Base-by-base conservation (phyloP, 2,888 invertebrate genomes). In the Tribolium freemani region DNA sequence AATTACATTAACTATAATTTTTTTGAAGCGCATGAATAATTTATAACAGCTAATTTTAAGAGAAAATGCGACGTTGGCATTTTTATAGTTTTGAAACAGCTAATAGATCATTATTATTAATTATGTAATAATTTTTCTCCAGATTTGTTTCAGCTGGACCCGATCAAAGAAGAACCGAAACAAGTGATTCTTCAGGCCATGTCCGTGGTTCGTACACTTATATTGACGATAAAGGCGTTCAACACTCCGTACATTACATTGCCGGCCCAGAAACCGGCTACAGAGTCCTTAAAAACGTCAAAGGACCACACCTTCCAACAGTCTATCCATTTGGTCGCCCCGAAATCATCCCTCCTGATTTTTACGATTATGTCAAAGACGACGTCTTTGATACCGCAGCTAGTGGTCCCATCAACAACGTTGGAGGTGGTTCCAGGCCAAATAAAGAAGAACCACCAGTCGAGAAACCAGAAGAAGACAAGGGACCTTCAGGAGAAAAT, bases 201-300 rank as follows among this genome's bases (percentile, higher is more conserved):
- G 93, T 93, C 1, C 87, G 93, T 76, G 94, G 94, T 31, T 93
- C 93, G 0, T 94, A 93, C 87, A 93, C 93, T 0, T 94, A 93
- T 83, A 85, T 94, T 11, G 94, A 94, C 77, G 93, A 94, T 80
- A 93, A 93, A 86, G 93, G 93, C 0, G 90, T 93, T 21, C 93
- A 93, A 83, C 90, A 88, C 69, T 92, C 93, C 0, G 93, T 94
- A 0, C 91, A 94, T 84, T 94, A 94, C 83, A 93, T 92, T 76
- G 94, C 94, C 0, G 94, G 94, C 0, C 93, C 94, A 0, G 92
- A 91, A 74, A 94, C 93, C 54, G 94, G 94, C 0, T 94, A 93
- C 81, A 88, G 93, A 50, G 91, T 94, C 1, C 87, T 94, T 6
- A 91, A 93, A 83, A 93, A 90, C 77, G 91, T 90, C 69, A 90